Evolutionary conservation across 2,113 vertebrate species (phyloP), one percentile per base, ranked within the genome.

Genomic region (Chloropsis cyanopogon): DNA sequence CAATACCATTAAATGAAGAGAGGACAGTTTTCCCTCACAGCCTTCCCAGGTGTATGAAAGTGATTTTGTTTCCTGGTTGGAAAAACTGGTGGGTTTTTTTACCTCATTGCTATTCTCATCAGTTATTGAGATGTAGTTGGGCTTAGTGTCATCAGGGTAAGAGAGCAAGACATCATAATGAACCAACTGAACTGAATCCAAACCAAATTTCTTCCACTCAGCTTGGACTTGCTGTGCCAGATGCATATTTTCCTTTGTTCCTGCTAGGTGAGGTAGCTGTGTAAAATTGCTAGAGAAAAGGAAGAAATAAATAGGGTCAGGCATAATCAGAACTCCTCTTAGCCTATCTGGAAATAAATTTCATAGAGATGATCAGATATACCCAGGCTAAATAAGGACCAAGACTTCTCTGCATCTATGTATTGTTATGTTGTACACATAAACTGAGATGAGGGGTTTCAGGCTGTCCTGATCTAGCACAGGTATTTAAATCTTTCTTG

Each of bases 101-200:
- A 99, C 99, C 99, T 99, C 98, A 46, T 93, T 96, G 89, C 98
- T 98, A n/a, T 88, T 85, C 35, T 97, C 96, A 97, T 99, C 98
- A 50, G 98, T 96, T 86, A 99, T 90, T 31, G 99, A 98, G 96
- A 99, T 98, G 96, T 99, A 99, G 96, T 99, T 99, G 12, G 98
- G 99, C 47, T 96, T 97, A 18, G 96, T 97, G 82, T 98, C 90
- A 97, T 99, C 98, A 25, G 99, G 99, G 39, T 99, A 99, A 39
- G 99, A 99, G 75, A 99, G 95, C 84, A 99, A 97, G 65, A 99
- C 98, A n/a, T 99, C 99, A 33, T 99, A 99, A 39, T 98, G 98
- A 87, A 97, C 97, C 75, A 99, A 65, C 53, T 99, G 98, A 91
- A 98, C 99, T 1, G 98, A 98, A 97, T 99, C 99, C 97, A 99